Evolutionary conservation across 1,140 invertebrate genomes (phyloP).

Genomic region (Anthonomus grandis): DNA sequence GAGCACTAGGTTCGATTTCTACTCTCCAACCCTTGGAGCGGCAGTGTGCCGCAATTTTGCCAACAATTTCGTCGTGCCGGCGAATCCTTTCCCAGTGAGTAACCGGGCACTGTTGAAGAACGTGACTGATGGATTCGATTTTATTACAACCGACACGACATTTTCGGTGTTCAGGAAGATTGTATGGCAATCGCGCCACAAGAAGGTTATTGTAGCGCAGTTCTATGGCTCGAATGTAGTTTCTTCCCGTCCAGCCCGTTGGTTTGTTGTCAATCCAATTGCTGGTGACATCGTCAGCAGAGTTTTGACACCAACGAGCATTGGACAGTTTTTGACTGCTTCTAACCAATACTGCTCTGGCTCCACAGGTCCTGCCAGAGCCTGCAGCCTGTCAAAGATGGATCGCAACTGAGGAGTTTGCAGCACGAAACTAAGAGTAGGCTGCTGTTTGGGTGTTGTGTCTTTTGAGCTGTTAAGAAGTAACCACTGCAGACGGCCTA

Average conservation of each 20-base stretch:
- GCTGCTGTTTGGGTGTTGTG: no score
- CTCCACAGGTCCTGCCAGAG: background rate
- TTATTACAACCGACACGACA: conserved; percentile 12
- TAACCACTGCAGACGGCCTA: background rate
- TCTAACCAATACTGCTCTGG: background rate
- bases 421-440: background rate
- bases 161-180: background rate
- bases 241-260: conserved; percentile 12
- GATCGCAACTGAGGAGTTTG: background rate
- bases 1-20: conserved; percentile 12
- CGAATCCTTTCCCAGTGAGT: conserved; percentile 15
- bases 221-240: conserved; percentile 18
- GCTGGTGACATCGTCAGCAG: background rate
- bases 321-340: background rate
- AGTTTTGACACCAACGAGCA: conserved; percentile 13
- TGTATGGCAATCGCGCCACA: background rate
- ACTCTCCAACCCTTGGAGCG: no score
- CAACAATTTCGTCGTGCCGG: conserved; percentile 20
- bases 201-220: conserved; percentile 17
- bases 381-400: background rate
- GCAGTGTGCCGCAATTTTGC: conserved; percentile 4
- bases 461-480: background rate
- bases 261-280: background rate
- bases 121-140: no score
- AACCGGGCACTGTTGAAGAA: no score